Conservation (phyloP, 2,113 vertebrate genomes). For the Drymodes brunneopygia region DNA sequence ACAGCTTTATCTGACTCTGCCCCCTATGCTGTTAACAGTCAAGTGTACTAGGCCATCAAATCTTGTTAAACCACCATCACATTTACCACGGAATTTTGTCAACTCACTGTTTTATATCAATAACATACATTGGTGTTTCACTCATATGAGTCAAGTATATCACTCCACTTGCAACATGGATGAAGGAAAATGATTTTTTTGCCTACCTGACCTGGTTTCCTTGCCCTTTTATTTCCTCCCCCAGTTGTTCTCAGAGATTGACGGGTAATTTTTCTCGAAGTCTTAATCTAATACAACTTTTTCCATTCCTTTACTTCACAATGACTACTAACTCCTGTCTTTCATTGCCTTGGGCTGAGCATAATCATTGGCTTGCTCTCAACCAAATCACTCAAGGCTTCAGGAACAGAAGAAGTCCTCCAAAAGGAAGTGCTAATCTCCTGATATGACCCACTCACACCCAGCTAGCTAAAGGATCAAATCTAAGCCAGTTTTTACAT, state of each 20-base stretch:
- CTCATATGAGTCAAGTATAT: neutral
- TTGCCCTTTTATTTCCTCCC: neutral
- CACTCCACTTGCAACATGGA: neutral
- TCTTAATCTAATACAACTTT: neutral
- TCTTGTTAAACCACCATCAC: neutral
- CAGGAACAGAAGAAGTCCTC: neutral
- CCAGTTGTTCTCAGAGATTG: neutral
- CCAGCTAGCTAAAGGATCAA: neutral
- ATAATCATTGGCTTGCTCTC: neutral
- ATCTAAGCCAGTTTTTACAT: neutral
- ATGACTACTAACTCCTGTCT: neutral
- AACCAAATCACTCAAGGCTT: neutral
- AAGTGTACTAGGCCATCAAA: neutral
- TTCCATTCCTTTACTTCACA: neutral
- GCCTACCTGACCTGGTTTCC: neutral
- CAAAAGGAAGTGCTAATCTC: neutral
- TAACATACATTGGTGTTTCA: neutral
- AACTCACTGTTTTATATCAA: neutral
- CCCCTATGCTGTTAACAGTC: fast-evolving
- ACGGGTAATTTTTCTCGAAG: neutral
- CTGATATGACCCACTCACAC: neutral
- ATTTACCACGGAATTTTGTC: neutral
- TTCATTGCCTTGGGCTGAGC: neutral
- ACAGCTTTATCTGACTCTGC: neutral
- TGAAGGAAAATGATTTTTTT: neutral